A percentile compares a stretch with the other conserved stretches of the same genome.
Conservation (phyloP, 2,113 vertebrate genomes). For the Prolemur simus region DNA sequence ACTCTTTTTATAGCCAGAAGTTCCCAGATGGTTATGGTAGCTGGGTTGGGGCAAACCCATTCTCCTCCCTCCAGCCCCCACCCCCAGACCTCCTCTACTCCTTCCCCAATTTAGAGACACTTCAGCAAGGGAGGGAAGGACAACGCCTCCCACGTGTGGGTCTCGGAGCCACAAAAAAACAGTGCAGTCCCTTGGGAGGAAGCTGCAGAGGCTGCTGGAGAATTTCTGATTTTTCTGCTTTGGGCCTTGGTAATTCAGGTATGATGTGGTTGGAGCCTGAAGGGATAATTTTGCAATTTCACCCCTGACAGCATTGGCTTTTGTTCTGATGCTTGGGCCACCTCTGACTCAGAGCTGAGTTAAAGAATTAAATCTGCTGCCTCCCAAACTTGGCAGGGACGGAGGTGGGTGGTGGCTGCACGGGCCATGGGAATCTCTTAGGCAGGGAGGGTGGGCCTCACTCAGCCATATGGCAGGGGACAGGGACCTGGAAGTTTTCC, state of each 20-base stretch:
- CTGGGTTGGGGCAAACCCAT: background rate
- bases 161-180: conserved; percentile 14
- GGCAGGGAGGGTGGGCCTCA: background rate
- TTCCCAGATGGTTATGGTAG: background rate
- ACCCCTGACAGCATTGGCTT: conserved; percentile 71
- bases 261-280: conserved; percentile 58
- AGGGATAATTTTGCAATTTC: conserved; percentile 72
- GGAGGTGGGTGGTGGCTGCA: background rate
- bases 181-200: background rate
- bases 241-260: conserved; percentile 63
- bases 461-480: background rate
- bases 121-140: conserved; percentile 5
- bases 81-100: background rate
- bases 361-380: conserved; percentile 70
- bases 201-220: background rate
- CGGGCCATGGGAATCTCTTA: background rate
- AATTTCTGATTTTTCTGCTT: conserved; percentile 42
- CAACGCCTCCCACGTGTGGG: background rate
- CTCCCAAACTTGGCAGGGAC: conserved; percentile 45
- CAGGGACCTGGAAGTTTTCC: background rate
- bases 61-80: background rate
- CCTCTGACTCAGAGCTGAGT: conserved; percentile 79
- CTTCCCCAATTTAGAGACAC: conserved; percentile 21
- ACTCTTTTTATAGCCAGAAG: background rate
- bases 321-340: conserved; percentile 73